Percentiles rank a stretch among this genome's conserved stretches.
Conservation (phyloP, 2,797 vertebrate genomes). For the Poeciliopsis gracilis region DNA sequence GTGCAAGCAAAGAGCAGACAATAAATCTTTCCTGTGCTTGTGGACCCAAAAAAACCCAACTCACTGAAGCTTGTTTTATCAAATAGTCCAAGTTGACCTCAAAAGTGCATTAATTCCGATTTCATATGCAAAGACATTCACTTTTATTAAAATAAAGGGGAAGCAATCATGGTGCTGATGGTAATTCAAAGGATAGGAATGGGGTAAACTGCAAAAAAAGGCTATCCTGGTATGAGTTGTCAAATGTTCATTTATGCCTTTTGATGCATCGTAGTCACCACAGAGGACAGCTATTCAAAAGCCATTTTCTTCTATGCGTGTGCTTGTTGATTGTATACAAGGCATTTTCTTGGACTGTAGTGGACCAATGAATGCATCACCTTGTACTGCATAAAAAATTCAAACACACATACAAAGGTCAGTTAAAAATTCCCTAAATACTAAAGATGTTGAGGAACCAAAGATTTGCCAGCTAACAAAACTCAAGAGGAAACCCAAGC, state of each 20-base stretch:
- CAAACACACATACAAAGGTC: background rate
- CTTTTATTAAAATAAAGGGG: conserved; percentile 15
- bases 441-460: background rate
- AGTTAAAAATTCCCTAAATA: background rate
- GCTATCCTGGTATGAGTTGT: conserved; percentile 68
- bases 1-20: conserved; percentile 63
- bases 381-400: background rate
- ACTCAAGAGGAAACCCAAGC: background rate
- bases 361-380: background rate
- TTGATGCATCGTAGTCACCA: background rate
- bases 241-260: conserved; percentile 68
- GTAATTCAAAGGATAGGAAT: conserved; percentile 33
- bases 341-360: background rate
- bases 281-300: background rate
- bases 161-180: conserved; percentile 33
- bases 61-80: conserved; percentile 70
- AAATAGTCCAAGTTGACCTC: conserved; percentile 73
- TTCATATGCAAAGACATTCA: conserved; percentile 70
- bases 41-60: conserved; percentile 51
- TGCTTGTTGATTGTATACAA: conserved; percentile 61
- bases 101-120: conserved; percentile 63
- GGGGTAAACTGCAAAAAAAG: conserved; percentile 20
- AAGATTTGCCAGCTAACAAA: background rate
- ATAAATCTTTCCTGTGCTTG: conserved; percentile 73
- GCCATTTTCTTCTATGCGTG: background rate